Percentiles rank a stretch among this genome's conserved stretches.
Conservation (phyloP, 2,888 invertebrate genomes). For the Cheiracanthium punctorium region DNA sequence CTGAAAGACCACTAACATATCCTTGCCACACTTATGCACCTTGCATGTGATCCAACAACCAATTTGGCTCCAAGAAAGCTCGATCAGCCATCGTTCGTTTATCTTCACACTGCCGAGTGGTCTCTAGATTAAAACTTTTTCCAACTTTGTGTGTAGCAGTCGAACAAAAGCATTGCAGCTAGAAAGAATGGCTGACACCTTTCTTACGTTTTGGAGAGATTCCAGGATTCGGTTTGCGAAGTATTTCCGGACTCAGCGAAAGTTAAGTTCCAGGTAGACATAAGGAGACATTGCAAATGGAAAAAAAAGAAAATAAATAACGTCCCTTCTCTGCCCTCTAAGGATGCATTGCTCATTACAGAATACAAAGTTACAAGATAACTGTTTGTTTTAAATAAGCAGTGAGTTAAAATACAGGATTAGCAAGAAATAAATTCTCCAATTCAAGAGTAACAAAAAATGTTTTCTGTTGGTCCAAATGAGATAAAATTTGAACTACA, state of each 20-base stretch:
- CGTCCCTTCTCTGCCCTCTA: constrained; percentile 2
- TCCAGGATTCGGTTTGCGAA: constrained; percentile 44
- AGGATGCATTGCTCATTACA: neutral
- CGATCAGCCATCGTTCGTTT: neutral
- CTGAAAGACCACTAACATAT: too few species aligned
- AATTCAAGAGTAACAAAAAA: too few species aligned
- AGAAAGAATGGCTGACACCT: constrained; percentile 49
- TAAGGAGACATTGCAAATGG: neutral
- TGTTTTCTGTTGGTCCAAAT: too few species aligned
- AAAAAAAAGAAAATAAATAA: constrained; percentile 16
- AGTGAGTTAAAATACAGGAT: too few species aligned
- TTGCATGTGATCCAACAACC: neutral
- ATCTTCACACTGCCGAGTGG: neutral
- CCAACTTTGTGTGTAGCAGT: neutral
- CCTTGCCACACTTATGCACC: too few species aligned
- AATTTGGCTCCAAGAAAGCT: neutral
- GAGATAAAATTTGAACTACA: too few species aligned
- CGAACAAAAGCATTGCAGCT: neutral
- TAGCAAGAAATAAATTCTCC: too few species aligned
- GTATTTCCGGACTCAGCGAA: constrained; percentile 63
- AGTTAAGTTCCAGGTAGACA: constrained; percentile 28
- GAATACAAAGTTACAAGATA: neutral
- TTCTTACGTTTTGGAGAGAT: constrained; percentile 18
- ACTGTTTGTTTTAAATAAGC: neutral
- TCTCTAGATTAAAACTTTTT: neutral